phyloP scores from a whole-genome alignment of 1,140 invertebrate genomes.

The Medauroidea extradentata region DNA sequence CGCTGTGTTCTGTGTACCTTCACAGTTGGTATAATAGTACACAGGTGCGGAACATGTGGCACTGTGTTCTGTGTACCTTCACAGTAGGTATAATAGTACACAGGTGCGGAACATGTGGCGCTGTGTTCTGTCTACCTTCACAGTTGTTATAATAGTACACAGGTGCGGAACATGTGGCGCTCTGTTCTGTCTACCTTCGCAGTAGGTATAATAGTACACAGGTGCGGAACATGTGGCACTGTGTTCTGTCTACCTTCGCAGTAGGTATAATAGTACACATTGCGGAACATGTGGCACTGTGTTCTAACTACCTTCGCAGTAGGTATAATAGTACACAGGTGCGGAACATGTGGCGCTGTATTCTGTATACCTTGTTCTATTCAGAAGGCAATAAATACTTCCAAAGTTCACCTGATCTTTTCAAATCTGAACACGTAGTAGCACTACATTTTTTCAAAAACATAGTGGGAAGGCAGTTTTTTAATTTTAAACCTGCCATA shows the following conservation, averaged over 20 bases:
- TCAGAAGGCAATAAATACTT: no score
- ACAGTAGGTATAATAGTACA: neutral
- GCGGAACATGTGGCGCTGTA: neutral
- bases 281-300: no score
- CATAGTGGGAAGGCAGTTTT: no score
- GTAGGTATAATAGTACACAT: no score
- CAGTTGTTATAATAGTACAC: neutral
- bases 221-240: neutral
- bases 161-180: neutral
- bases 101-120: neutral
- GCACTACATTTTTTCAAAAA: no score
- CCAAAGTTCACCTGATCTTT: no score
- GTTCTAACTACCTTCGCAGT: no score
- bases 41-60: neutral
- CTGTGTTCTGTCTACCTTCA: neutral
- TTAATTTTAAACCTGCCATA: no score
- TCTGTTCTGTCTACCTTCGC: neutral
- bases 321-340: neutral
- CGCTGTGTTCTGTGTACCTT: no score
- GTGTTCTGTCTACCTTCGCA: neutral
- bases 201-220: neutral
- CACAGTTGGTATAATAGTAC: neutral
- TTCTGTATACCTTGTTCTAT: neutral
- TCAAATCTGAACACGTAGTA: no score
- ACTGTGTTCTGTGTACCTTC: neutral